phyloP scores from a whole-genome alignment of 2,888 invertebrate genomes.

The Molorchus minor region DNA sequence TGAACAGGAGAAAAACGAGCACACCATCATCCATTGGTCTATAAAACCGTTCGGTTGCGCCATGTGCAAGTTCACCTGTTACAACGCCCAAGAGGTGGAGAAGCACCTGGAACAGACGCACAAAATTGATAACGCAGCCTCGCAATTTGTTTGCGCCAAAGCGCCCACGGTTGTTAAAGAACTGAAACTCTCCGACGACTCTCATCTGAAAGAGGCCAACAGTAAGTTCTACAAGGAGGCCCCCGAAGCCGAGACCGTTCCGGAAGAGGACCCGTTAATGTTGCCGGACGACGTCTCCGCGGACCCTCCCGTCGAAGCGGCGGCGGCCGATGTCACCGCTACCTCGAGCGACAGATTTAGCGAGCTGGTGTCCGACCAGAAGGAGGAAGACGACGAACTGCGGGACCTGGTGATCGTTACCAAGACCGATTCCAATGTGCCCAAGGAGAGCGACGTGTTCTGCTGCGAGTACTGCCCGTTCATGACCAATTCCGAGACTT shows the following conservation, averaged over 20 bases:
- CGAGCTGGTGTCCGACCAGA: background rate
- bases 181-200: constrained; percentile 8
- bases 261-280: background rate
- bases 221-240: background rate
- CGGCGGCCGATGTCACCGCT: background rate
- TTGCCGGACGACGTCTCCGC: background rate
- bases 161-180: constrained; percentile 35
- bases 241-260: background rate
- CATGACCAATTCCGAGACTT: constrained; percentile 36
- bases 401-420: constrained; percentile 37
- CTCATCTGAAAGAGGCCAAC: background rate
- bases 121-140: background rate
- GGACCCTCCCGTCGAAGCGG: background rate
- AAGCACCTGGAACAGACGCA: constrained; percentile 51
- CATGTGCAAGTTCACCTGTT: constrained; percentile 59
- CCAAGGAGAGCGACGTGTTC: constrained; percentile 44
- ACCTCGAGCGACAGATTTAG: too few relatives aligned
- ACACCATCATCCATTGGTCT: constrained; percentile 64
- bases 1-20: constrained; percentile 56
- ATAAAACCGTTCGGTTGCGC: constrained; percentile 63
- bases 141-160: constrained; percentile 22
- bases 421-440: constrained; percentile 41
- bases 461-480: constrained; percentile 44
- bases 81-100: constrained; percentile 47
- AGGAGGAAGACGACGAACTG: background rate